Percentiles rank a stretch among this genome's conserved stretches.
Conservation (phyloP, 2,888 invertebrate species). For the Idaea dimidiata region DNA sequence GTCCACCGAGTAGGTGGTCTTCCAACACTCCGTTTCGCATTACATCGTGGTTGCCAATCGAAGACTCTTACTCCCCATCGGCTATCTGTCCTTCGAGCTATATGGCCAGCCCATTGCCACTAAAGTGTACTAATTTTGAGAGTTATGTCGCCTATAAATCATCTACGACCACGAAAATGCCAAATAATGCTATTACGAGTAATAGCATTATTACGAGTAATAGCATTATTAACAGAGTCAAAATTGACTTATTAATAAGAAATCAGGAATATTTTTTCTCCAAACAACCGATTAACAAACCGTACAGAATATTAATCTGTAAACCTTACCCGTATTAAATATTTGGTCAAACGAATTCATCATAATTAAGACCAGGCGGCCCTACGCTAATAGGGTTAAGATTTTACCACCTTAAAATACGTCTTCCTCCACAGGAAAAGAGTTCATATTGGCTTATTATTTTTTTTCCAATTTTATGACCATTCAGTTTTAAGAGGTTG, state of each 20-base stretch:
- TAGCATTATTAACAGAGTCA: too few species aligned
- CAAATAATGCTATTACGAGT: too few species aligned
- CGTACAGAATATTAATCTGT: background rate
- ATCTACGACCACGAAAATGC: too few species aligned
- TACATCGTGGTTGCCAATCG: too few species aligned
- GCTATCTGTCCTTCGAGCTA: too few species aligned
- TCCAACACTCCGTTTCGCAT: too few species aligned
- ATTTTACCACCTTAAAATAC: background rate
- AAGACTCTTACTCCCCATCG: too few species aligned
- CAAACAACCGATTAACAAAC: constrained; percentile 4
- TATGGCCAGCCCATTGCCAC: too few species aligned
- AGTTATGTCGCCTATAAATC: too few species aligned
- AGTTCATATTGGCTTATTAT: background rate
- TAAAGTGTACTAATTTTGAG: too few species aligned
- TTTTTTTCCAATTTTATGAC: constrained; percentile 2
- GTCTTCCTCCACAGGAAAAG: background rate
- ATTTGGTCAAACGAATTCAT: constrained; percentile 27
- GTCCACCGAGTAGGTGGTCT: too few species aligned
- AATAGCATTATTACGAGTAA: too few species aligned
- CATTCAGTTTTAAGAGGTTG: constrained; percentile 3
- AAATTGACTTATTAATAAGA: background rate
- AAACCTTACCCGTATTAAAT: constrained; percentile 15
- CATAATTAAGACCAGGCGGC: constrained; percentile 24
- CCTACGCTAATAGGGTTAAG: constrained; percentile 18
- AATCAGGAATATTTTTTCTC: background rate